Conservation (phyloP, 2,797 vertebrate species). For the Triplophysa bombifrons region DNA sequence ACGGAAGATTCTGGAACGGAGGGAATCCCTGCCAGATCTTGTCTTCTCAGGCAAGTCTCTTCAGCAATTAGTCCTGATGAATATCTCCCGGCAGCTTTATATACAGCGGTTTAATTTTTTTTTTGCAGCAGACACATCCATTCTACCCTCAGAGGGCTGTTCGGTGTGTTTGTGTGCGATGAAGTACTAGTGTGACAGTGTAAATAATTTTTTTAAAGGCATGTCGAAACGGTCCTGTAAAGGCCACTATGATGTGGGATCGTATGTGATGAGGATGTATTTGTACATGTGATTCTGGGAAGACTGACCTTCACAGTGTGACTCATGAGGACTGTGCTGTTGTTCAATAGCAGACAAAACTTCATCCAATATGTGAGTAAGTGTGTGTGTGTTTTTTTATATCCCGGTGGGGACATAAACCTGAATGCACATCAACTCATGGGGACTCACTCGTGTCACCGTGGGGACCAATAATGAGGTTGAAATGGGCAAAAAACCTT, state of each 20-base stretch:
- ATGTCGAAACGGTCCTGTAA: not conserved
- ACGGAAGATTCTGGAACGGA: not conserved
- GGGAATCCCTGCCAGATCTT: constrained; percentile 8
- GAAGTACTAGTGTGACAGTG: not conserved
- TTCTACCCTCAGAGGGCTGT: constrained; percentile 1
- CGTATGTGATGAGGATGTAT: not conserved
- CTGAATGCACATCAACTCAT: too few species aligned
- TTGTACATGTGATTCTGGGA: not conserved
- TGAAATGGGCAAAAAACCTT: too few species aligned
- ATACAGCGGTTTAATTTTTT: constrained; percentile 1
- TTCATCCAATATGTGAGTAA: constrained; percentile 6
- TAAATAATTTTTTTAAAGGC: constrained; percentile 2
- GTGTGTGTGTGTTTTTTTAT: not conserved
- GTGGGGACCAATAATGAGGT: too few species aligned
- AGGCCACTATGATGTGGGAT: not conserved
- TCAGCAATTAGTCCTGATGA: constrained; percentile 15
- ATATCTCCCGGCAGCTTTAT: constrained; percentile 4
- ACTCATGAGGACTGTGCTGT: not conserved
- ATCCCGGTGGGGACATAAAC: too few species aligned
- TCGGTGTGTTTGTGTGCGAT: not conserved
- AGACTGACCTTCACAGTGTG: not conserved
- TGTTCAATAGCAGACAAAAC: constrained; percentile 22
- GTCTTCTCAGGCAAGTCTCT: not conserved
- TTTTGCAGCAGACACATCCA: constrained; percentile 6
- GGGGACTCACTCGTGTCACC: too few species aligned